Conservation (phyloP, 2,797 vertebrate genomes). For the Chiroxiphia lanceolata region DNA sequence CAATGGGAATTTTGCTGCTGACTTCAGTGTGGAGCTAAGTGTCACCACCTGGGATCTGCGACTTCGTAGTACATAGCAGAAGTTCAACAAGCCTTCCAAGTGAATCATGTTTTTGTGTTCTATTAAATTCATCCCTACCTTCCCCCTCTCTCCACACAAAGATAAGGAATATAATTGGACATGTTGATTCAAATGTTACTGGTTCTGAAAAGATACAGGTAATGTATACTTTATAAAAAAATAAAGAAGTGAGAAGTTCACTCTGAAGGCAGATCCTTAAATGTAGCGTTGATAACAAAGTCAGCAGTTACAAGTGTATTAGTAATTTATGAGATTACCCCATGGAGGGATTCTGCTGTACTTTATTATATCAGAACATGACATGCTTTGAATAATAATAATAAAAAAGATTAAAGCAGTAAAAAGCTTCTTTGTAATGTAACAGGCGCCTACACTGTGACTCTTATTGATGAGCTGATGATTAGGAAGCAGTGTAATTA, state of each 20-base stretch:
- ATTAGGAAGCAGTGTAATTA: constrained; percentile 76
- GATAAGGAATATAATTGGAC: neutral
- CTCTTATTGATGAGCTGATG: constrained; percentile 74
- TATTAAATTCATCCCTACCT: neutral
- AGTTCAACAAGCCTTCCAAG: neutral
- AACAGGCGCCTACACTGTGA: constrained; percentile 73
- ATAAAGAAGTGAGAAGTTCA: neutral
- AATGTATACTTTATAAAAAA: neutral
- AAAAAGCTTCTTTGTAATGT: constrained; percentile 72
- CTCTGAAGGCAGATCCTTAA: constrained; percentile 41
- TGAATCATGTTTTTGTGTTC: neutral
- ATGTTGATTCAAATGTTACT: neutral
- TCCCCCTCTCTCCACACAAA: neutral
- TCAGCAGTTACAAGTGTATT: constrained; percentile 59
- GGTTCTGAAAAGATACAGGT: neutral
- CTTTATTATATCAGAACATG: constrained; percentile 74
- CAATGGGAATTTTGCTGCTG: neutral
- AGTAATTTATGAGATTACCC: constrained; percentile 64
- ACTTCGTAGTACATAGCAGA: neutral
- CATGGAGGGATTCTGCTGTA: constrained; percentile 32
- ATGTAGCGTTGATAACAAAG: constrained; percentile 47
- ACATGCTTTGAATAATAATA: constrained; percentile 70
- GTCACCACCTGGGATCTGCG: neutral
- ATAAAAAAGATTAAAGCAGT: constrained; percentile 77
- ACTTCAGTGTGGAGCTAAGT: neutral